Evolutionary conservation across 2,113 vertebrate genomes (phyloP), one percentile per base, ranked within the genome.

Genomic region (Megatriorchis doriae): DNA sequence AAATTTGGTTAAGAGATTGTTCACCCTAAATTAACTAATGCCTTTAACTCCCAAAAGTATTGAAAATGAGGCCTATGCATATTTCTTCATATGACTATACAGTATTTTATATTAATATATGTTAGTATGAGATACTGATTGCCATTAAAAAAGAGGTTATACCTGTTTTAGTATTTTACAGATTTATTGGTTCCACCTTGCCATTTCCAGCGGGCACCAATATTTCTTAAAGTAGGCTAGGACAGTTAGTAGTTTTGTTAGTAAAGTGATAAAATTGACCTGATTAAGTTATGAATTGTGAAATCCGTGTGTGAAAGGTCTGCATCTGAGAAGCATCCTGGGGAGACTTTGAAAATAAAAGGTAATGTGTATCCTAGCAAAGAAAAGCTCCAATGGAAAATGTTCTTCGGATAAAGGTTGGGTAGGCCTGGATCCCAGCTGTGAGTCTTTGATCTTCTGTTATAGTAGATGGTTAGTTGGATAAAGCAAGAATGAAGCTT

Each of bases 281-380:
- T n/a, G 65, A 67, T 74, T 48, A 45, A 85, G 40, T 86, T 80
- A 23, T 16, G 29, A 84, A 43, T 63, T 59, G 29, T 36, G 40
- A 72, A 53, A n/a, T 59, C 67, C 0, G 0, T n/a, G 32, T 21
- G 23, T 72, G 42, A 74, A 81, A 90, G 11, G 22, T 36, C n/a
- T 74, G 13, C 22, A 6, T 48, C 27, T 78, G 72, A 78, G 68
- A 20, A 59, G 27, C 10, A 34, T 79, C 65, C 42, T 59, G 29
- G 29, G 13, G 62, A 75, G 62, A 55, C 70, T 74, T 67, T 67
- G 68, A 79, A 72, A 12, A 3, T 43, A n/a, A 80, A 75, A 58
- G 14, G 21, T 78, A n/a, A 22, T 2, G 0, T 71, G 7, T 63
- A 11, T 63, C 9, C 43, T n/a, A 67, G 48, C 11, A 94, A 56